Conservation (phyloP, 2,113 vertebrate species). For the Tragelaphus imberbis region DNA sequence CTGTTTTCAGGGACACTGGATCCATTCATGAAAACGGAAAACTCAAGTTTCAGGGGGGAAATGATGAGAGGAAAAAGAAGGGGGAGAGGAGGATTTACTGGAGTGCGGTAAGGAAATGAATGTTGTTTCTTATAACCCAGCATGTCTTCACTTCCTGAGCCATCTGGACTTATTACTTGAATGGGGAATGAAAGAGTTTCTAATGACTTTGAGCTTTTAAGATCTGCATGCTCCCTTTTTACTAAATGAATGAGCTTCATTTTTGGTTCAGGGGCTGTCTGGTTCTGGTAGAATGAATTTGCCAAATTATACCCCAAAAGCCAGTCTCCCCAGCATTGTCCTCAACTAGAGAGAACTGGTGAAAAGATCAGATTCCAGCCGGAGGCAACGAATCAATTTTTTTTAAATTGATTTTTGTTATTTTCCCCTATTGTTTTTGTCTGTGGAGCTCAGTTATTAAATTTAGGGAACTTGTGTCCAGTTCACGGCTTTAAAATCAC, state of each 20-base stretch:
- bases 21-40: not conserved
- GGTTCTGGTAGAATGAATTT: not conserved
- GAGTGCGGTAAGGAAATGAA: not conserved
- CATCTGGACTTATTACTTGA: not conserved
- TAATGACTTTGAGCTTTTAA: not conserved
- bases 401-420: slow-evolving; percentile 8
- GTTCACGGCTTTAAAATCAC: not conserved
- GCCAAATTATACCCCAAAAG: not conserved
- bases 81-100: not conserved
- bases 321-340: not conserved
- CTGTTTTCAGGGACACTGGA: not conserved
- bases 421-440: not conserved
- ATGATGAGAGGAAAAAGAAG: not conserved
- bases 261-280: not conserved
- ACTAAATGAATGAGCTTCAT: not conserved
- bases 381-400: too few species aligned
- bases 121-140: not conserved
- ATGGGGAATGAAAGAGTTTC: not conserved
- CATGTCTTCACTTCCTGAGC: not conserved
- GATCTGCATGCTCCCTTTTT: not conserved
- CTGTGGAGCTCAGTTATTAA: not conserved
- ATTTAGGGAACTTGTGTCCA: not conserved
- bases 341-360: not conserved
- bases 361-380: not conserved
- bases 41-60: not conserved